These are phyloP conservation scores for Trematocara nigrifrons DNA, from an alignment of 2,113 vertebrate species.

Conservation along the genomic window DNA sequence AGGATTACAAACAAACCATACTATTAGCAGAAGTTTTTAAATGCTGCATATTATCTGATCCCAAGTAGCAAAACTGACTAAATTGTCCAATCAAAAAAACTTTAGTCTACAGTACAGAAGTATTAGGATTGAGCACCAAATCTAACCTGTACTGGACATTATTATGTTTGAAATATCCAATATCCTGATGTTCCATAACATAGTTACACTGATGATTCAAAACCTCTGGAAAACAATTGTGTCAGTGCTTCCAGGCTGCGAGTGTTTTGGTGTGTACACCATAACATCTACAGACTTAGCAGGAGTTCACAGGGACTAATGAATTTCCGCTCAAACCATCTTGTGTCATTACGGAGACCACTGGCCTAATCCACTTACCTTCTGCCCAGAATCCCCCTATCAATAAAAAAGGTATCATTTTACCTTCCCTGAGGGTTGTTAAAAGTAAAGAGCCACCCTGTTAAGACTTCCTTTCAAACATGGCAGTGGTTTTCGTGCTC, in stretches of 20 bases:
- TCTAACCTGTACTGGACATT: background rate
- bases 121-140: background rate
- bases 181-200: background rate
- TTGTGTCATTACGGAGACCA: constrained; percentile 18
- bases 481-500: constrained; percentile 53
- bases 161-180: background rate
- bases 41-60: background rate
- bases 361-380: constrained; percentile 60
- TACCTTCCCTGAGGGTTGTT: constrained; percentile 48
- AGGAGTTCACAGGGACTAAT: constrained; percentile 26
- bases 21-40: background rate
- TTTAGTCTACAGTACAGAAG: background rate
- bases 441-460: constrained; percentile 55
- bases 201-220: background rate
- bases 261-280: constrained; percentile 17
- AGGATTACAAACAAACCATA: background rate
- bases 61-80: background rate
- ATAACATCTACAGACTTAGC: constrained; percentile 10
- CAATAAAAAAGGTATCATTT: constrained; percentile 63
- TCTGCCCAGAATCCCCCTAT: constrained; percentile 48
- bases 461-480: constrained; percentile 67
- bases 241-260: background rate
- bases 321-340: constrained; percentile 35
- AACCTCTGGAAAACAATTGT: background rate
- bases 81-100: background rate